Evolutionary conservation across 2,888 invertebrate genomes (phyloP).

Genomic region (Coenonympha arcania): DNA sequence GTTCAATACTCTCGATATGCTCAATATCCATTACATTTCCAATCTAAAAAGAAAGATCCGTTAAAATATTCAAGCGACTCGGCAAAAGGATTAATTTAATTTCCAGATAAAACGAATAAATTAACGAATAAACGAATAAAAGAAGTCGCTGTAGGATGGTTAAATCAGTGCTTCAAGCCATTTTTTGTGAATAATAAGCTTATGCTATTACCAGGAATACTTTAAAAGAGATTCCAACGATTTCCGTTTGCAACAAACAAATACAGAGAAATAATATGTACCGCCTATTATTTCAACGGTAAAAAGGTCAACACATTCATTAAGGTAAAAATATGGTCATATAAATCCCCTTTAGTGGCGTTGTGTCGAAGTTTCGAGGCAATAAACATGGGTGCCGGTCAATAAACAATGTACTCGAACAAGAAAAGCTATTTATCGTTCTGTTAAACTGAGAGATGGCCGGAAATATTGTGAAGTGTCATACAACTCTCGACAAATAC

Average conservation of each 20-base stretch:
- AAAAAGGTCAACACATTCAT: conserved; percentile 6
- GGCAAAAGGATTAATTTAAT: not conserved
- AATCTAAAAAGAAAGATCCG: not conserved
- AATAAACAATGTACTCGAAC: conserved; percentile 8
- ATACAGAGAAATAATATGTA: not conserved
- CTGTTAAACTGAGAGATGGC: conserved; percentile 5
- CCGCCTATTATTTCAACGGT: not conserved
- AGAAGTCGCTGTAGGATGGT: not conserved
- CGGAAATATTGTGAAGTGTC: conserved; percentile 3
- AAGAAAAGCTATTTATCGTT: conserved; percentile 8
- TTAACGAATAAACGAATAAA: not conserved
- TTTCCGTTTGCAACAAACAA: too few relatives aligned
- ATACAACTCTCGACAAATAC: not conserved
- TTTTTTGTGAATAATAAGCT: not conserved
- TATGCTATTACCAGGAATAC: too few relatives aligned
- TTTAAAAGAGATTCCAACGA: too few relatives aligned
- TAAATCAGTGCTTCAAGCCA: not conserved
- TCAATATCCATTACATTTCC: not conserved
- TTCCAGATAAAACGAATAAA: not conserved
- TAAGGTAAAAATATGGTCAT: conserved; percentile 7
- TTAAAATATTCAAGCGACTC: not conserved
- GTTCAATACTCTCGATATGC: not conserved
- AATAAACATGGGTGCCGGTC: conserved; percentile 8
- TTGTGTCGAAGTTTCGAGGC: conserved; percentile 5
- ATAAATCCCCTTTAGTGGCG: conserved; percentile 6